Evolutionary conservation across 2,888 invertebrate species (phyloP).

Genomic region (Agrotis clavis): DNA sequence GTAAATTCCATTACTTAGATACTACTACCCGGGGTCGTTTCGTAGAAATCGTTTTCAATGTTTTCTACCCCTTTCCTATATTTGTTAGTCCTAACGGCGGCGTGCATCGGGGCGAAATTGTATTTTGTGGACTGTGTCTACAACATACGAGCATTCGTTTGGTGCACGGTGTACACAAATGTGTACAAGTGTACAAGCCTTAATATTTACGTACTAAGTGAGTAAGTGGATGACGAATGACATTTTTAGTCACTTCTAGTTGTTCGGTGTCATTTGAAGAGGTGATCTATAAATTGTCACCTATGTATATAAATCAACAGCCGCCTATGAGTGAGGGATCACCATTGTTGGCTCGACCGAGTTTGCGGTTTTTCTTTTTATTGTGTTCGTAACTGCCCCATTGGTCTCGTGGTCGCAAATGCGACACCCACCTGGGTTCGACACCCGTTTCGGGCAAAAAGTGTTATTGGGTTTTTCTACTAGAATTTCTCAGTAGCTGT

Average conservation of each 20-base stretch:
- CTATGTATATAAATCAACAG: background rate
- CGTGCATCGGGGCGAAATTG: background rate
- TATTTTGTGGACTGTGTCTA: conserved; percentile 26
- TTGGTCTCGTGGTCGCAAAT: too few relatives aligned
- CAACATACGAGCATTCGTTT: conserved; percentile 20
- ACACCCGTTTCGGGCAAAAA: too few relatives aligned
- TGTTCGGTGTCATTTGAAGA: background rate
- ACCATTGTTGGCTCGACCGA: too few relatives aligned
- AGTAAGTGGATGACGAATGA: background rate
- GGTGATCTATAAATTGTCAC: background rate
- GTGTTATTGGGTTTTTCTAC: too few relatives aligned
- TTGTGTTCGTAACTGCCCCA: too few relatives aligned
- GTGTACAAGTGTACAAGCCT: conserved; percentile 27
- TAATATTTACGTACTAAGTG: conserved; percentile 13
- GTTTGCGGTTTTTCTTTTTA: too few relatives aligned
- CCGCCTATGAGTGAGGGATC: too few relatives aligned
- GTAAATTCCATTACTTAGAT: conserved; percentile 26
- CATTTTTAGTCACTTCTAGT: background rate
- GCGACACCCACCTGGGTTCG: too few relatives aligned
- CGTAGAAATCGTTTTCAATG: conserved; percentile 16
- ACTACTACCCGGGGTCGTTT: background rate
- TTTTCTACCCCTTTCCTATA: conserved; percentile 6
- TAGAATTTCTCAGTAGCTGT: too few relatives aligned
- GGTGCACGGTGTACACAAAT: conserved; percentile 12
- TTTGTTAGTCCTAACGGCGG: conserved; percentile 27